A percentile compares a stretch with the other conserved stretches of the same genome.
These are phyloP conservation scores for Mycetomoellerius zeteki DNA, from an alignment of 1,140 invertebrate genomes.

Conservation along the genomic window DNA sequence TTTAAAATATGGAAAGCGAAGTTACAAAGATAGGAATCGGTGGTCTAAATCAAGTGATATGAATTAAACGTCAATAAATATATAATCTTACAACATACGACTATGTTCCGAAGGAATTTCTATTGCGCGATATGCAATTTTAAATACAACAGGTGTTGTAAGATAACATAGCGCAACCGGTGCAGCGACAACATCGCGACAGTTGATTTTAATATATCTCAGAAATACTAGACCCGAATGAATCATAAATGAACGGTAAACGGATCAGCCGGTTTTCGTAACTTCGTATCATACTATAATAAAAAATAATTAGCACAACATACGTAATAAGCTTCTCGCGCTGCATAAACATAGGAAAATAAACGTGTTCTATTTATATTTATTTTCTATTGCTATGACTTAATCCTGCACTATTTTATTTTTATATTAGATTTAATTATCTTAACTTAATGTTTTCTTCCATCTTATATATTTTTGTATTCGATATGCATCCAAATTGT, in stretches of 20 bases:
- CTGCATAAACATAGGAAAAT: not conserved
- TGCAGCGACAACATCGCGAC: conserved; percentile 13
- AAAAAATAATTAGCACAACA: not conserved
- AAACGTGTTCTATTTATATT: not conserved
- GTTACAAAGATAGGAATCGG: not conserved
- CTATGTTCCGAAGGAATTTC: conserved; percentile 30
- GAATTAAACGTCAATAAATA: conserved; percentile 37
- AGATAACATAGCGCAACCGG: not conserved
- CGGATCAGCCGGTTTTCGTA: conserved; percentile 12
- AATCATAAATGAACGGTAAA: conserved; percentile 23
- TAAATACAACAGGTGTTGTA: conserved; percentile 12
- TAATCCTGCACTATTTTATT: no score
- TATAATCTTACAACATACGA: conserved; percentile 46
- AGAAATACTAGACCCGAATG: not conserved
- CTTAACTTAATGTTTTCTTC: no score
- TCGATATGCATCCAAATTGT: no score
- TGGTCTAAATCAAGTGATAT: not conserved
- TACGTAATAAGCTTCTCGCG: no score
- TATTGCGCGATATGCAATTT: conserved; percentile 36
- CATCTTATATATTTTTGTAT: no score
- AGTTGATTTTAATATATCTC: not conserved
- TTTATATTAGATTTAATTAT: no score
- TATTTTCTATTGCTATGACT: no score
- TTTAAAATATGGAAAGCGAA: conserved; percentile 29
- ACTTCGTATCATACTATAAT: not conserved